Evolutionary conservation across 1,140 invertebrate species (phyloP).

Genomic region (Lanistes nyassanus): DNA sequence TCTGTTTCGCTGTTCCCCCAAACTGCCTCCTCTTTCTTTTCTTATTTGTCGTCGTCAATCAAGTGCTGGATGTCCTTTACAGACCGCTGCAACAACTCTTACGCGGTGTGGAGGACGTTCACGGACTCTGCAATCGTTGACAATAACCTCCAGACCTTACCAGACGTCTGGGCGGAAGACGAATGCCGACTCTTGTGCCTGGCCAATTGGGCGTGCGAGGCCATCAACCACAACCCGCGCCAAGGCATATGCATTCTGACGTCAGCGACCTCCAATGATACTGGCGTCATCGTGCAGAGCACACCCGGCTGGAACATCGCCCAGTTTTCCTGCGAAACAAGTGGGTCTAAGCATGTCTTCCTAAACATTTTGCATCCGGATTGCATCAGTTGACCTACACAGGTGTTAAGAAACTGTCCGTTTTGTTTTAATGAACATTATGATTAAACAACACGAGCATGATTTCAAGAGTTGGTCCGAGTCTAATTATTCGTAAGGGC

Average conservation of each 20-base stretch:
- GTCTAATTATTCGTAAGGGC: too few relatives aligned
- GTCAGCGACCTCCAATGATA: not conserved
- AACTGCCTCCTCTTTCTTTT: not conserved
- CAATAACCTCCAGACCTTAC: constrained; percentile 12
- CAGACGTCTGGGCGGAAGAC: constrained; percentile 36
- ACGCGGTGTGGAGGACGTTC: constrained; percentile 35
- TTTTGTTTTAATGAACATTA: too few relatives aligned
- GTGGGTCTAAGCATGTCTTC: not conserved
- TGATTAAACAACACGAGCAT: too few relatives aligned
- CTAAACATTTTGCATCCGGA: too few relatives aligned
- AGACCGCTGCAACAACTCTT: constrained; percentile 41
- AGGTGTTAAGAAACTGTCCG: too few relatives aligned
- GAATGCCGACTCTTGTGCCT: constrained; percentile 35
- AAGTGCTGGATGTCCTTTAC: not conserved
- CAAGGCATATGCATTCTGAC: constrained; percentile 29
- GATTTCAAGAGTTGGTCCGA: too few relatives aligned
- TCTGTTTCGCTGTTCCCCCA: not conserved
- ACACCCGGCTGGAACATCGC: constrained; percentile 40
- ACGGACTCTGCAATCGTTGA: constrained; percentile 14
- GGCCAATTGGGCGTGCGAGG: constrained; percentile 23
- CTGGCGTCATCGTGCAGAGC: not conserved
- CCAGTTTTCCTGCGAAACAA: constrained; percentile 1
- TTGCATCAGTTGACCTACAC: too few relatives aligned
- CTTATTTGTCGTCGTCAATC: not conserved
- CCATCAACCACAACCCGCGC: constrained; percentile 31